Evolutionary conservation across 2,113 vertebrate species (phyloP).

Genomic region (Pampusana beccarii): DNA sequence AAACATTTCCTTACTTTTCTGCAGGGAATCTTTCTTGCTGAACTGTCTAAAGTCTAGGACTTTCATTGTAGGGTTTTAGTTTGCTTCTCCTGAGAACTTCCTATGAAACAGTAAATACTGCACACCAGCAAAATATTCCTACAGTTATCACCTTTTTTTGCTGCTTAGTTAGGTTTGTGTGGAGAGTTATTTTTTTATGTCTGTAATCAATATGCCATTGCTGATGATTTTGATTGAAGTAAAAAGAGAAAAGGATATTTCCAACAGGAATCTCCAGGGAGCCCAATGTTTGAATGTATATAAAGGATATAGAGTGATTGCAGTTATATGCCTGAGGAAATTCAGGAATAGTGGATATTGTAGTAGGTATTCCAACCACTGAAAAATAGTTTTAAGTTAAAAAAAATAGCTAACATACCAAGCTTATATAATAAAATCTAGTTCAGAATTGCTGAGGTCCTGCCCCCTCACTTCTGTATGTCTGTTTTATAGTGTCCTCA

Average conservation of each 20-base stretch:
- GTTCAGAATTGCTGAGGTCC: background rate
- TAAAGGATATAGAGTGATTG: constrained; percentile 33
- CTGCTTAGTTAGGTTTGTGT: constrained; percentile 7
- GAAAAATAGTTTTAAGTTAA: background rate
- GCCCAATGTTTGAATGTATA: constrained; percentile 47
- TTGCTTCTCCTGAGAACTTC: constrained; percentile 14
- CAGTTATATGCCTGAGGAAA: constrained; percentile 57
- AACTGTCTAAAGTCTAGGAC: background rate
- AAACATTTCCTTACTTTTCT: background rate
- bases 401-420: background rate
- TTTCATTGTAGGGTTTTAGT: background rate
- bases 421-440: background rate
- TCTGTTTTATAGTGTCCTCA: background rate
- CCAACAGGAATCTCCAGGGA: constrained; percentile 39
- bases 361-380: constrained; percentile 21
- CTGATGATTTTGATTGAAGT: constrained; percentile 60
- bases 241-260: constrained; percentile 65
- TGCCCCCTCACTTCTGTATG: background rate
- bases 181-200: background rate
- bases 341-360: constrained; percentile 10
- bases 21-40: background rate
- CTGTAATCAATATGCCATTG: constrained; percentile 57
- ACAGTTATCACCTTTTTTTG: background rate
- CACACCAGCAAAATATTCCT: constrained; percentile 23
- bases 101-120: constrained; percentile 28